phyloP scores from a whole-genome alignment of 2,797 vertebrate genomes.

The Ibycter americanus region DNA sequence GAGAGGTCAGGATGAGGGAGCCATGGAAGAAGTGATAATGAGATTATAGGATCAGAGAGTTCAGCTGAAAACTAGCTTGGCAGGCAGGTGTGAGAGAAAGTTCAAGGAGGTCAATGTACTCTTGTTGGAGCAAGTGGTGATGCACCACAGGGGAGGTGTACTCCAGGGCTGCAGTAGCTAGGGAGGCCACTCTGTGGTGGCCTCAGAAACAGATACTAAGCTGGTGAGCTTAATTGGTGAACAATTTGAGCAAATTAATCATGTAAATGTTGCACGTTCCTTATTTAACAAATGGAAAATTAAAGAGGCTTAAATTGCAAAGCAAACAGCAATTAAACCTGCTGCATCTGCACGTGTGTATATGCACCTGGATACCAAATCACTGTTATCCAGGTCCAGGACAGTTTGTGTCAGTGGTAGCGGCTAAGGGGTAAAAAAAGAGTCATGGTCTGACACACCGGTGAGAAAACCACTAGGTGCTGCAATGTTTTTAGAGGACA shows the following conservation, averaged over 20 bases:
- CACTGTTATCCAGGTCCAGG: background rate
- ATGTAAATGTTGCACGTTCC: background rate
- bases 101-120: background rate
- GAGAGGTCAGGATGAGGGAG: background rate
- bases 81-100: background rate
- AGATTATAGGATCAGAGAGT: background rate
- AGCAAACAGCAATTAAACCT: constrained; percentile 56
- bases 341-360: background rate
- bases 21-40: background rate
- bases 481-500: background rate
- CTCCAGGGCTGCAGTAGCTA: background rate
- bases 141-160: background rate
- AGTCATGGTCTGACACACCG: background rate
- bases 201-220: background rate
- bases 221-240: background rate
- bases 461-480: background rate
- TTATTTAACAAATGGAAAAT: constrained; percentile 44
- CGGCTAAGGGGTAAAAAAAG: background rate
- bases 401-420: background rate
- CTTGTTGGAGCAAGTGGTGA: background rate
- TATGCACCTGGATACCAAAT: constrained; percentile 43
- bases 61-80: background rate
- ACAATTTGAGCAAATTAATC: constrained; percentile 40
- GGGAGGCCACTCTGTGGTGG: background rate
- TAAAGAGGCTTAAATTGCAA: constrained; percentile 39